Evolutionary conservation across 2,888 invertebrate species (phyloP).

Genomic region (Leptothorax acervorum): DNA sequence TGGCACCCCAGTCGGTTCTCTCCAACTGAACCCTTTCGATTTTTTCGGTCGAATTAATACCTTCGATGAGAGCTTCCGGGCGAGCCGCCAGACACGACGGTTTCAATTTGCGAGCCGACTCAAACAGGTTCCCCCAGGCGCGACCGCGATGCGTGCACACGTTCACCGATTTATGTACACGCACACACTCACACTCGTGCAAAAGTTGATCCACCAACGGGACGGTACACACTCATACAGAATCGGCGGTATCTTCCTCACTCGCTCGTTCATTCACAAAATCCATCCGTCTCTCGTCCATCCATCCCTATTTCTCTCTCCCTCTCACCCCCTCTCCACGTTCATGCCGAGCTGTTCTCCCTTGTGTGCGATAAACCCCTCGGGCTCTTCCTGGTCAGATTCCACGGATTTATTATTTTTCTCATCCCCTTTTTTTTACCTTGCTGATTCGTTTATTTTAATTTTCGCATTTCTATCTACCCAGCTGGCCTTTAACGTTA

Average conservation of each 20-base stretch:
- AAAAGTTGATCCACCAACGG: constrained; percentile 30
- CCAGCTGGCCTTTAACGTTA: constrained; percentile 51
- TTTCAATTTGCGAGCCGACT: constrained; percentile 80
- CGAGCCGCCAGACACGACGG: constrained; percentile 68
- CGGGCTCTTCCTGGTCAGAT: constrained; percentile 29
- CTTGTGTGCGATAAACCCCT: constrained; percentile 17
- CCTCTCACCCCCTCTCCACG: not conserved
- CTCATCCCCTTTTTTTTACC: constrained; percentile 20
- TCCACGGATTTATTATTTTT: constrained; percentile 32
- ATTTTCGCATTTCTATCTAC: constrained; percentile 60
- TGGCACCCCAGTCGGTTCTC: not conserved
- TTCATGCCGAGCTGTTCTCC: constrained; percentile 1
- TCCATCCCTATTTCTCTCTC: not conserved
- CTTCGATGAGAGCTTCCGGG: constrained; percentile 74
- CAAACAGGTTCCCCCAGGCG: constrained; percentile 78
- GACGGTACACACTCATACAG: not conserved
- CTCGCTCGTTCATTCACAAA: constrained; percentile 35
- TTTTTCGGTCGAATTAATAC: constrained; percentile 74
- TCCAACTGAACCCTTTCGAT: constrained; percentile 24
- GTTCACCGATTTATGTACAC: constrained; percentile 35
- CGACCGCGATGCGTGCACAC: constrained; percentile 62
- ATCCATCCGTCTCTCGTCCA: constrained; percentile 21
- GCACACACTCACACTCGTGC: not conserved
- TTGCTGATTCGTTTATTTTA: constrained; percentile 63
- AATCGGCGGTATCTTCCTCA: not conserved